phyloP scores from a whole-genome alignment of 2,888 invertebrate genomes.

The Caenorhabditis auriculariae region DNA sequence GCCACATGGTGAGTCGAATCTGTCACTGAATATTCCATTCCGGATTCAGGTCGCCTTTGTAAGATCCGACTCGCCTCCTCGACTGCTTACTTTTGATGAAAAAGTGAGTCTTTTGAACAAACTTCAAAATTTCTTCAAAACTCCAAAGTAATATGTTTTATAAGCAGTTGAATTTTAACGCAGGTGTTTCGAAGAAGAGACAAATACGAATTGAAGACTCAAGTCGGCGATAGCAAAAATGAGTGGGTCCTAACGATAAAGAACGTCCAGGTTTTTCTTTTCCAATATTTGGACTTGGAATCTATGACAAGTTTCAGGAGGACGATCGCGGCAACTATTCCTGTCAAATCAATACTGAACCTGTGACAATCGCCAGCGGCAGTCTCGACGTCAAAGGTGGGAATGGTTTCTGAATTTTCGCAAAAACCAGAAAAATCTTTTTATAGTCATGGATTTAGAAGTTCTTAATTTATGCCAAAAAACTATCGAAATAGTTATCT shows the following conservation, averaged over 20 bases:
- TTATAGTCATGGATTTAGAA: no score
- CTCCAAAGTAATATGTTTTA: not conserved
- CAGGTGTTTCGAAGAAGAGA: constrained; percentile 57
- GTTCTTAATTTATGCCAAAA: no score
- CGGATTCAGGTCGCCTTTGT: constrained; percentile 57
- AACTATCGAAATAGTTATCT: no score
- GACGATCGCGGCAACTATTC: constrained; percentile 88
- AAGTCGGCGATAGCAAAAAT: constrained; percentile 72
- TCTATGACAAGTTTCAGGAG: constrained; percentile 66
- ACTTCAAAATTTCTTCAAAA: not conserved
- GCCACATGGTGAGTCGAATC: constrained; percentile 64
- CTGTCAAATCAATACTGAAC: constrained; percentile 69
- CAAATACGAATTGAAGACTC: constrained; percentile 58
- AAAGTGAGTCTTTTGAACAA: constrained; percentile 30
- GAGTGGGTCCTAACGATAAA: constrained; percentile 89
- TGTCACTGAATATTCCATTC: not conserved
- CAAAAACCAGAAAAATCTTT: no score
- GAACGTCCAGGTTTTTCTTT: constrained; percentile 72
- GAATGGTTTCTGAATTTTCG: not conserved
- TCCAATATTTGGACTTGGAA: not conserved
- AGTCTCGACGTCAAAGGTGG: constrained; percentile 58
- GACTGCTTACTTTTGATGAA: constrained; percentile 57
- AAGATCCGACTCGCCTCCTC: constrained; percentile 53
- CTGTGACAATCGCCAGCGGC: constrained; percentile 48
- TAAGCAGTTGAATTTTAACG: not conserved